phyloP scores from a whole-genome alignment of 2,797 vertebrate species.

The Danio aesculapii region DNA sequence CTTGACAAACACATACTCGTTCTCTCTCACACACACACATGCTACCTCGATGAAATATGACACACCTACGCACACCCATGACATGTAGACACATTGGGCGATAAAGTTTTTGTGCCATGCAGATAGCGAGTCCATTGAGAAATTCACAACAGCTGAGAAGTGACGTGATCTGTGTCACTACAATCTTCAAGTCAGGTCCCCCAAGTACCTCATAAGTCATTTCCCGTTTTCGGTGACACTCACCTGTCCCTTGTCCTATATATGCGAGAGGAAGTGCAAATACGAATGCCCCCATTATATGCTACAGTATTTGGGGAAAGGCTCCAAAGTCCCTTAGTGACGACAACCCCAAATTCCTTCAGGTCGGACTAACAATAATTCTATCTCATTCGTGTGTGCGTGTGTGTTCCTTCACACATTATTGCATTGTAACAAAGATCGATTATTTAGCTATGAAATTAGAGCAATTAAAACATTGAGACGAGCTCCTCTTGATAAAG shows the following conservation, averaged over 20 bases:
- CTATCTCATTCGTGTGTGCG: too few species aligned
- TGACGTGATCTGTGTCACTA: conserved; percentile 37
- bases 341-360: conserved; percentile 31
- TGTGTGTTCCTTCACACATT: neutral
- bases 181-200: conserved; percentile 17
- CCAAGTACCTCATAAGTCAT: conserved; percentile 18
- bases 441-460: neutral
- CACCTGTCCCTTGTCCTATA: conserved; percentile 1
- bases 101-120: conserved; percentile 22
- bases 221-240: conserved; percentile 15
- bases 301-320: conserved; percentile 20
- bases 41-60: conserved; percentile 36
- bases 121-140: conserved; percentile 36
- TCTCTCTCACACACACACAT: neutral
- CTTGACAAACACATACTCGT: too few species aligned
- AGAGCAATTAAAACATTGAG: too few species aligned
- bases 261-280: conserved; percentile 12
- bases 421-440: neutral
- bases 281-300: conserved; percentile 2
- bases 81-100: neutral
- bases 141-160: conserved; percentile 32
- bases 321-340: conserved; percentile 21
- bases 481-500: too few species aligned
- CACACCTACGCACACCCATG: conserved; percentile 33
- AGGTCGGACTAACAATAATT: conserved; percentile 20